phyloP scores from a whole-genome alignment of 1,140 invertebrate genomes.

The Saccostrea cuccullata region DNA sequence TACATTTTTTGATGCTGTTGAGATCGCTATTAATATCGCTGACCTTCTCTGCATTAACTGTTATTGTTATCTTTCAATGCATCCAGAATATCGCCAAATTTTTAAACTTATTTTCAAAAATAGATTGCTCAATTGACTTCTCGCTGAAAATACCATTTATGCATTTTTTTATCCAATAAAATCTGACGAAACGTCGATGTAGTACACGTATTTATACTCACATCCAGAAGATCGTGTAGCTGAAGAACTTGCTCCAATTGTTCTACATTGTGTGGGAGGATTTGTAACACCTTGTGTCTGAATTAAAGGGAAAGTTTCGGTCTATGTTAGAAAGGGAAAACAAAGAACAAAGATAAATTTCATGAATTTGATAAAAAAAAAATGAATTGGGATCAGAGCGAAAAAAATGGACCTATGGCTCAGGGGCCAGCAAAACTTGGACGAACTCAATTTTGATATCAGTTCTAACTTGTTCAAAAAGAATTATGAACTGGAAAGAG shows the following conservation, averaged over 20 bases:
- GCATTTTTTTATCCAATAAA: background rate
- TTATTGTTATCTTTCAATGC: background rate
- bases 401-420: no score
- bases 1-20: no score
- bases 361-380: no score
- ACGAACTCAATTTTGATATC: no score
- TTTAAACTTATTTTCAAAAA: background rate
- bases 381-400: no score
- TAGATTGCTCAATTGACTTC: background rate
- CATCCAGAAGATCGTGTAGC: background rate
- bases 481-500: no score
- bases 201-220: background rate
- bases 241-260: background rate
- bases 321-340: no score
- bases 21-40: no score
- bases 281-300: slow-evolving; percentile 37
- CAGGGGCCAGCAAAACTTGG: no score
- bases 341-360: no score
- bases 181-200: background rate
- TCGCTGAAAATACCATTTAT: background rate
- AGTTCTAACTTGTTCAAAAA: no score
- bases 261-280: background rate
- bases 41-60: background rate
- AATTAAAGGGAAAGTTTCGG: background rate
- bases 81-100: background rate